These are phyloP conservation scores for Phataginus tricuspis DNA, from an alignment of 2,797 vertebrate genomes.

Conservation along the genomic window DNA sequence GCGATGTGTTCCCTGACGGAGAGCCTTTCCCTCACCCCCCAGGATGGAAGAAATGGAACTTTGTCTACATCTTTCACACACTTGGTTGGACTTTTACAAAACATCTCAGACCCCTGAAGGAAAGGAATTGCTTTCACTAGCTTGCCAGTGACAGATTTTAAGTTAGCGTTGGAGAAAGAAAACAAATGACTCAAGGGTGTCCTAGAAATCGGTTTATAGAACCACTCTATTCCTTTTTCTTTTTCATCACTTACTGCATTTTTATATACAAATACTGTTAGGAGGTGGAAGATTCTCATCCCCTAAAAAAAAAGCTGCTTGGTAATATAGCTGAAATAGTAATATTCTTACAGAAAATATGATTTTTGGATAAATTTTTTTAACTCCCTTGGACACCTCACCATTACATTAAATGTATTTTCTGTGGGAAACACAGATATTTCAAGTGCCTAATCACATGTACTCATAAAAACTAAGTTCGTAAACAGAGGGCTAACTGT, in stretches of 20 bases:
- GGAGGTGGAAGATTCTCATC: background rate
- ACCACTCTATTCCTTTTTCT: background rate
- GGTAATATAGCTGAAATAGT: background rate
- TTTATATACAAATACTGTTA: background rate
- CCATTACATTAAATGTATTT: background rate
- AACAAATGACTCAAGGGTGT: background rate
- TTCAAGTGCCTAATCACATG: background rate
- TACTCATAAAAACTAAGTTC: background rate
- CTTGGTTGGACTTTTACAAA: slow-evolving; percentile 88
- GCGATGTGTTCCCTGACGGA: slow-evolving; percentile 93
- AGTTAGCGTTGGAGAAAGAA: background rate
- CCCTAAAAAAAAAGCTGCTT: background rate
- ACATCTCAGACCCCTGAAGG: background rate
- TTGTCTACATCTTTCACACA: slow-evolving; percentile 95
- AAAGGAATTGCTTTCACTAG: background rate
- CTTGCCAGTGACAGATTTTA: background rate
- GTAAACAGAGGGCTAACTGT: background rate
- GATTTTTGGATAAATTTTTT: background rate
- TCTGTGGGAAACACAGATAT: background rate
- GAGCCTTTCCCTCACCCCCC: slow-evolving; percentile 90
- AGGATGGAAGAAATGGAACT: slow-evolving; percentile 90
- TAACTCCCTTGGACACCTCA: background rate
- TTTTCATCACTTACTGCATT: background rate
- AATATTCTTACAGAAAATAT: background rate
- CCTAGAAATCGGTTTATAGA: background rate